Evolutionary conservation across 23 tunicate species (phyloP), one percentile per base, ranked within the genome.

Genomic region (Ciona savignyi): DNA sequence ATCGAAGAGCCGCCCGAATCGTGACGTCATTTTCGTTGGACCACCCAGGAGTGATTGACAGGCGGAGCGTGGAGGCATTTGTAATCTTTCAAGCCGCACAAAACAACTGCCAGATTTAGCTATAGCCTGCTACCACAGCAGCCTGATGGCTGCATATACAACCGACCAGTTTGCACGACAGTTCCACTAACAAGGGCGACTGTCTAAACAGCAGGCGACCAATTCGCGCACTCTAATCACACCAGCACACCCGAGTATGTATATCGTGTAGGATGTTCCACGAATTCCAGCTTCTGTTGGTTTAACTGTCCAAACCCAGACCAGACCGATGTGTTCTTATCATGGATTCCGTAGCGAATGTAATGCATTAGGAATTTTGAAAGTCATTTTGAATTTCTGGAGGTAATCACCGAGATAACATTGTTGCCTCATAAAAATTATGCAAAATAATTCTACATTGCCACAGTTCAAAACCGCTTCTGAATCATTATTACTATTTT

Each of bases 61-160:
- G 15, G 56, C 56, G 56, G 56, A 42, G 56, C 56, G 56, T 42
- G 56, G 56, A 42, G 56, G 56, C 56, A 42, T 42, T 42, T 42
- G 56, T 42, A 42, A 42, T 42, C 56, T 42, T 42, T 42, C 56
- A 42, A 42, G 56, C 56, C 15, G 56, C 56, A 42, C 56, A 42
- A 42, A 42, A 42, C 56, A 42, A 42, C 56, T 42, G 56, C 56
- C 56, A 42, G 56, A 42, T 42, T 42, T 9, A 15, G 56, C 56
- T 42, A n/a, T n/a, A 42, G 15, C 56, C 11, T 42, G 56, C 11
- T 42, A 42, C 56, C 56, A n/a, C n/a, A n/a, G n/a, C n/a, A 42
- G 56, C 15, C 56, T 42, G 56, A 15, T 42, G 56, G 56, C 15
- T 42, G 15, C 56, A 42, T 42, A 42, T 6, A 42, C 56, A 42